These are phyloP conservation scores for Lethrus apterus DNA, from an alignment of 1,140 invertebrate species.

Conservation along the genomic window DNA sequence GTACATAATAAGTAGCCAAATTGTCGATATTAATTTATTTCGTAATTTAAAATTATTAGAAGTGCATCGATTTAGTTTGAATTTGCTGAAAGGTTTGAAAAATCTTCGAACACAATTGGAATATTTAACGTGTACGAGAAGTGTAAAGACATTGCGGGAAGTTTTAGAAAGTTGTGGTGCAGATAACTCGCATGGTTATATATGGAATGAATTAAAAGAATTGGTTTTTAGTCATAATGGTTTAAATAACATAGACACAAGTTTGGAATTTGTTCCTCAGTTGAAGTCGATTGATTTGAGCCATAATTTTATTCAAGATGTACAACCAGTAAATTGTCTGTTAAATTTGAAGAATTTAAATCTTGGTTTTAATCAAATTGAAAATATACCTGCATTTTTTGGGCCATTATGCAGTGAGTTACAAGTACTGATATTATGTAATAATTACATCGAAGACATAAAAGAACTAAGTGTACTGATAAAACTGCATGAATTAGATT, in stretches of 20 bases:
- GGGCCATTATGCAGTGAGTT: constrained; percentile 36
- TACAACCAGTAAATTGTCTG: constrained; percentile 44
- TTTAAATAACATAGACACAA: constrained; percentile 46
- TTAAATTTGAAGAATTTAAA: constrained; percentile 55
- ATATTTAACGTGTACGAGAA: constrained; percentile 47
- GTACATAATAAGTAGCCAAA: constrained; percentile 21
- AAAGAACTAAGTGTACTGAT: constrained; percentile 39
- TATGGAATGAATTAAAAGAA: constrained; percentile 53
- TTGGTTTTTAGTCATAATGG: constrained; percentile 53
- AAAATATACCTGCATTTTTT: constrained; percentile 48
- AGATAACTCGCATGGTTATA: constrained; percentile 50
- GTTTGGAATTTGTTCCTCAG: constrained; percentile 51
- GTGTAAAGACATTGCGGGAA: constrained; percentile 41
- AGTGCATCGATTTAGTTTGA: constrained; percentile 49
- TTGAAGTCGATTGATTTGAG: constrained; percentile 54
- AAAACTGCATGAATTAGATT: constrained; percentile 50
- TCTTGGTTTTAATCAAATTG: constrained; percentile 55
- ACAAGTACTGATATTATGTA: constrained; percentile 32
- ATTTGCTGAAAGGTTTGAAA: constrained; percentile 49
- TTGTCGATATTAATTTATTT: constrained; percentile 52
- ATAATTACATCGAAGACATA: constrained; percentile 44
- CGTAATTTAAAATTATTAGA: constrained; percentile 50
- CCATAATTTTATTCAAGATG: constrained; percentile 51
- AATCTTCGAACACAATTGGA: constrained; percentile 49
- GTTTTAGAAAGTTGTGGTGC: constrained; percentile 50